A percentile compares a stretch with the other conserved stretches of the same genome.
phyloP scores from a whole-genome alignment of 2,113 vertebrate genomes.

The Trochalopteron elliotii region DNA sequence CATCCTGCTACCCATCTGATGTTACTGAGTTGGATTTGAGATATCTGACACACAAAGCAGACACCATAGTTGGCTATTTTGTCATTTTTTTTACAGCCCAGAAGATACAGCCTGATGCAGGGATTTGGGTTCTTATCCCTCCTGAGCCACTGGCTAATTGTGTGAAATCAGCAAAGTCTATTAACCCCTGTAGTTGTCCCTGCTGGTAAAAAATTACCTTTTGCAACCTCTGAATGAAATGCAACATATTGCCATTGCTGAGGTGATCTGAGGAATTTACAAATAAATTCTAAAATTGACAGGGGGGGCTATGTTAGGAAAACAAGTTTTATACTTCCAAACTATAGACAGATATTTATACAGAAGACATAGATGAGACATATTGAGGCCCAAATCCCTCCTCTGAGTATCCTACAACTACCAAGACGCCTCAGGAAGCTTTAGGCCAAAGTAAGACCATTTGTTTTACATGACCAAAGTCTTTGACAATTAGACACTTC shows the following conservation, averaged over 20 bases:
- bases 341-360: neutral
- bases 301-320: neutral
- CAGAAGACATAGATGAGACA: neutral
- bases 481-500: neutral
- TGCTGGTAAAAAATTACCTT: neutral
- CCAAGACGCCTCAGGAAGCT: neutral
- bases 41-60: neutral
- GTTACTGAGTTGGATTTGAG: neutral
- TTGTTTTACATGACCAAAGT: neutral
- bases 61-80: neutral
- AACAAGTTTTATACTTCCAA: neutral
- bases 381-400: neutral
- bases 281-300: neutral
- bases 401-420: neutral
- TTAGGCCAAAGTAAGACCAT: neutral
- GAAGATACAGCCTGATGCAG: neutral
- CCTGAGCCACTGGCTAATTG: neutral
- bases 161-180: neutral
- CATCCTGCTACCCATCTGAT: neutral
- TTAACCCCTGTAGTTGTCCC: neutral
- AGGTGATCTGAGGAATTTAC: neutral
- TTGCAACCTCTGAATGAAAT: neutral
- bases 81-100: neutral
- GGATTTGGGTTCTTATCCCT: neutral
- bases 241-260: neutral